Evolutionary conservation across 2,888 invertebrate genomes (phyloP), one percentile per base, ranked within the genome.

Genomic region (Trachelus troglodyta): DNA sequence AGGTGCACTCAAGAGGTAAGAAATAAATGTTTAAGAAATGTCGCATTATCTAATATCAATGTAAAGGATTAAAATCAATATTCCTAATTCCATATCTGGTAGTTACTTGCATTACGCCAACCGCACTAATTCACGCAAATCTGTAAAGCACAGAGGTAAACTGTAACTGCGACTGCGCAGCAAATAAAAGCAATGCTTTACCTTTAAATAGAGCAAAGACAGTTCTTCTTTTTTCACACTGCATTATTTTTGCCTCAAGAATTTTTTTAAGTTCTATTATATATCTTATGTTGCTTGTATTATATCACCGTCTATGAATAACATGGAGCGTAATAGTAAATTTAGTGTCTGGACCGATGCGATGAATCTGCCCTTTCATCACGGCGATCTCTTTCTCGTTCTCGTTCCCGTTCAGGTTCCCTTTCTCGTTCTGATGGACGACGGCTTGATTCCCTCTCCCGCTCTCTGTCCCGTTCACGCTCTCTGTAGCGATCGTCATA

Each of bases 401-500:
- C 94, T 75, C 95, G 92, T 79, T 94, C 94, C 33, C 94, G 93
- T 91, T 95, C 96, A 69, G 94, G 92, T 85, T 94, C 93, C 78
- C 93, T 91, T 88, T 94, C 94, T 74, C 93, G 91, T 84, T 94
- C 93, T 78, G 94, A 92, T 81, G 93, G 92, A 88, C 93, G 92
- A 89, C 85, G 92, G 91, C 89, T 93, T 90, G 92, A 85, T 85
- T 92, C 94, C 90, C 92, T 93, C 90, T 92, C 94, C 91, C 90
- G 93, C 90, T 92, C 95, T 91, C 94, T 94, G 91, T 85, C 95
- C 87, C 93, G 94, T 92, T 92, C 94, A 76, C 94, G 92, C 86
- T 95, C 95, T 82, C 96, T 94, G 93, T 97, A 97, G 81, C 97
- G 94, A 92, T 97, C 97, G 86, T 97, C 97, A 92, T 97, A 97